Conservation (phyloP, 2,113 vertebrate species). For the Lamprotornis superbus region DNA sequence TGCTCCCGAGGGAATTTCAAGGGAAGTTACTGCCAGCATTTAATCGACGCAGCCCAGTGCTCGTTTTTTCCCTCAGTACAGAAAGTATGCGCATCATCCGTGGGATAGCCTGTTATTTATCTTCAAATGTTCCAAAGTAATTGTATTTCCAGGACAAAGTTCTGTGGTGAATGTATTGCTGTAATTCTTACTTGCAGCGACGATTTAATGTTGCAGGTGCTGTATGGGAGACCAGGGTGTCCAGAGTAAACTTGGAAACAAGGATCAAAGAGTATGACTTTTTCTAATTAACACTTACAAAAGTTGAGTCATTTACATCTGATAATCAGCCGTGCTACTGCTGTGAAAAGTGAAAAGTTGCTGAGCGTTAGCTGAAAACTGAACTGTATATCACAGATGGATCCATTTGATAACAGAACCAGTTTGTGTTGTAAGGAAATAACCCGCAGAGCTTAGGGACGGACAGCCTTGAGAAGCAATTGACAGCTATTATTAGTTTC, state of each 20-base stretch:
- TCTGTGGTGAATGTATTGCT: not conserved
- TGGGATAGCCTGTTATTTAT: fast-evolving
- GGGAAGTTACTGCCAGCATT: fast-evolving
- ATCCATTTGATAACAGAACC: not conserved
- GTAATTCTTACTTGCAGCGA: fast-evolving
- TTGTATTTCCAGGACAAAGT: not conserved
- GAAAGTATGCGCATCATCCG: fast-evolving
- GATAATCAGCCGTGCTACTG: not conserved
- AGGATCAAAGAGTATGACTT: not conserved
- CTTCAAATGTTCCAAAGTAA: not conserved
- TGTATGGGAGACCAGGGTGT: not conserved
- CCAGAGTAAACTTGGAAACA: not conserved
- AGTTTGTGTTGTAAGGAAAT: not conserved
- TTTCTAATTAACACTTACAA: not conserved
- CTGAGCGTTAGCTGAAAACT: not conserved
- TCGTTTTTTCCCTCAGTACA: fast-evolving
- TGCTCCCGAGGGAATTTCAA: fast-evolving
- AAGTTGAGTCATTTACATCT: not conserved
- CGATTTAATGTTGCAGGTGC: not conserved
- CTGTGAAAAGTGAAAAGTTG: not conserved
- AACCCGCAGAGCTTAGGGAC: not conserved
- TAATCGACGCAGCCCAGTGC: not conserved
- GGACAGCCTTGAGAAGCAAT: not conserved
- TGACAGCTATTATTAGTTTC: fast-evolving
- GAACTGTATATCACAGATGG: fast-evolving